A percentile compares a stretch with the other conserved stretches of the same genome.
These are phyloP conservation scores for Cheilosia vulpina DNA, from an alignment of 2,888 invertebrate species.

Conservation along the genomic window DNA sequence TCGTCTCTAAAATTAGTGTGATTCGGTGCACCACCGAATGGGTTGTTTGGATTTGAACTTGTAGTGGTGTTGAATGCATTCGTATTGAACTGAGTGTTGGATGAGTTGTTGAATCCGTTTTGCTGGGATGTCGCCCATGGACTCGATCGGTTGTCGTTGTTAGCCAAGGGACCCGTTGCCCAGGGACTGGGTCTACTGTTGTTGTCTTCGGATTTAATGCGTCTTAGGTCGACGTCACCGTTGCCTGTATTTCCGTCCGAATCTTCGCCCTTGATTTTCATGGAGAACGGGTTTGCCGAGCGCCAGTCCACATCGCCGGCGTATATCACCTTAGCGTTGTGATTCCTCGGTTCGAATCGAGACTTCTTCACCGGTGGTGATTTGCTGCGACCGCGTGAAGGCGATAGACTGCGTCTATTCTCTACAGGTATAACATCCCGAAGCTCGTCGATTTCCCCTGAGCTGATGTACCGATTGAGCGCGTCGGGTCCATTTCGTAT, in stretches of 20 bases:
- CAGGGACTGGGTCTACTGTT: constrained; percentile 58
- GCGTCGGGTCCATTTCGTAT: constrained; percentile 91
- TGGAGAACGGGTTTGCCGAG: constrained; percentile 75
- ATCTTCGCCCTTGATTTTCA: constrained; percentile 79
- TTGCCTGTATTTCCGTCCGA: constrained; percentile 39
- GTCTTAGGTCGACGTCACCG: constrained; percentile 59
- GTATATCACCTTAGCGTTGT: constrained; percentile 81
- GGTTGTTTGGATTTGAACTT: constrained; percentile 69
- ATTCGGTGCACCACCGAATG: constrained; percentile 53
- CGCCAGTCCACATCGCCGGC: constrained; percentile 78
- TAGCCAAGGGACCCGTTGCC: constrained; percentile 61
- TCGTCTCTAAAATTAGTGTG: constrained; percentile 60
- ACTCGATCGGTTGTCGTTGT: constrained; percentile 60
- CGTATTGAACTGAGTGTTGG: constrained; percentile 59
- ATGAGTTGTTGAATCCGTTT: constrained; percentile 55
- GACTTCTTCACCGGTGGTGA: constrained; percentile 81
- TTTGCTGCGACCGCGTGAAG: constrained; percentile 77
- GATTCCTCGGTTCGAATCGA: constrained; percentile 82
- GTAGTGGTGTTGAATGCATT: constrained; percentile 62
- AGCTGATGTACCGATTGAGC: constrained; percentile 90
- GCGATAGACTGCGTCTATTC: constrained; percentile 82
- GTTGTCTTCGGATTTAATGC: constrained; percentile 52
- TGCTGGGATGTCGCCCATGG: constrained; percentile 71
- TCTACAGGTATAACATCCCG: constrained; percentile 91
- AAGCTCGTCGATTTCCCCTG: constrained; percentile 92